phyloP scores from a whole-genome alignment of 2,113 vertebrate species.

The Azemiops feae region DNA sequence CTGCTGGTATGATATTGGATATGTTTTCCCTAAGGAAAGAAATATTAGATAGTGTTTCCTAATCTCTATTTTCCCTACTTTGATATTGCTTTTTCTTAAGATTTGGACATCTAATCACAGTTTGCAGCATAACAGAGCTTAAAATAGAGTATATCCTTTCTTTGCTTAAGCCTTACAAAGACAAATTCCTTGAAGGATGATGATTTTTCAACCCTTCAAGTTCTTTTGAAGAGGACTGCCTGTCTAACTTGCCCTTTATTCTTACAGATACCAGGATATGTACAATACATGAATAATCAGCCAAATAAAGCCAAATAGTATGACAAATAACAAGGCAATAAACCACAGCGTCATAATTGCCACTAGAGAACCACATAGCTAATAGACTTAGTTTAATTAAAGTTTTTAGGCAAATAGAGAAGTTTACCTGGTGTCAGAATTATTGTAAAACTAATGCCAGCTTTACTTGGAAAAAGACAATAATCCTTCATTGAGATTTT shows the following conservation, averaged over 20 bases:
- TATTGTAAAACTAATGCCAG: not conserved
- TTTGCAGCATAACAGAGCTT: not conserved
- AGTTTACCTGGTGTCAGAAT: not conserved
- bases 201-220: not conserved
- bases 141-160: not conserved
- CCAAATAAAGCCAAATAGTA: not conserved
- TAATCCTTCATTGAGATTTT: not conserved
- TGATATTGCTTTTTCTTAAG: not conserved
- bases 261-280: not conserved
- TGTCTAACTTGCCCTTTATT: not conserved
- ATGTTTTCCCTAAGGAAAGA: constrained; percentile 13
- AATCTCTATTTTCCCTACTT: not conserved
- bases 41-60: not conserved
- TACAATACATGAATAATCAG: not conserved
- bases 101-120: not conserved
- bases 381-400: not conserved
- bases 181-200: not conserved
- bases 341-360: not conserved
- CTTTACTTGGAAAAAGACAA: not conserved
- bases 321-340: not conserved
- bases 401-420: not conserved
- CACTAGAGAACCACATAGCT: not conserved
- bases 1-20: constrained; percentile 31
- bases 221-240: not conserved
- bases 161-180: not conserved